Evolutionary conservation across 2,888 invertebrate genomes (phyloP), one percentile per base, ranked within the genome.

Genomic region (Zelleria hepariella): DNA sequence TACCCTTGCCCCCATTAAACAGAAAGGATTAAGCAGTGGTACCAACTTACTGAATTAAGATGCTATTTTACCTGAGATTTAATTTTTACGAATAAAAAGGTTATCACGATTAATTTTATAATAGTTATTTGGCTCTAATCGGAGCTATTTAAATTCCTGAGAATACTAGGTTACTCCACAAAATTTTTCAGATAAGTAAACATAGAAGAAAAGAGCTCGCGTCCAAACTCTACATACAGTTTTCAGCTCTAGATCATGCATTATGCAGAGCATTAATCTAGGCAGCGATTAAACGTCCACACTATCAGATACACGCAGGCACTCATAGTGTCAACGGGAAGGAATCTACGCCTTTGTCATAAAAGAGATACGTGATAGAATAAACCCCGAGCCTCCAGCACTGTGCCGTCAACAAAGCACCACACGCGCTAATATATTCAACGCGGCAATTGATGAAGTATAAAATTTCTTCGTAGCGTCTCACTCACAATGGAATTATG

Each of bases 401-500:
- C 32, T 15, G 32, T 42, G 32, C 10, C 32, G 15, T 77, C 80
- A 78, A 84, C 86, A 85, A 84, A 83, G 80, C 75, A 62, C 64
- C 70, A 82, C 87, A 86, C 87, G 86, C 84, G 87, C 87, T 86
- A 86, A 88, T 81, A 77, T 86, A 87, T 87, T 88, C 87, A 87
- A 82, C 80, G 75, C 86, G 75, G 77, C 87, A 85, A 86, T 87
- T 86, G 88, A 87, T 86, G 86, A 86, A 86, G 86, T 86, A 86
- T 87, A 86, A 86, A 86, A 86, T 87, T 88, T 88, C 88, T 87
- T 84, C 82, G 87, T 86, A 88, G 82, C 86, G 87, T 86, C 87
- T 86, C 86, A 85, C 85, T 86, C 86, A 88, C 88, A 88, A 88
- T 88, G 85, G 87, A 87, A 87, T 88, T 88, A 88, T 88, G 88